These are phyloP conservation scores for Eospalax fontanierii DNA, from an alignment of 2,797 vertebrate genomes.

Conservation along the genomic window DNA sequence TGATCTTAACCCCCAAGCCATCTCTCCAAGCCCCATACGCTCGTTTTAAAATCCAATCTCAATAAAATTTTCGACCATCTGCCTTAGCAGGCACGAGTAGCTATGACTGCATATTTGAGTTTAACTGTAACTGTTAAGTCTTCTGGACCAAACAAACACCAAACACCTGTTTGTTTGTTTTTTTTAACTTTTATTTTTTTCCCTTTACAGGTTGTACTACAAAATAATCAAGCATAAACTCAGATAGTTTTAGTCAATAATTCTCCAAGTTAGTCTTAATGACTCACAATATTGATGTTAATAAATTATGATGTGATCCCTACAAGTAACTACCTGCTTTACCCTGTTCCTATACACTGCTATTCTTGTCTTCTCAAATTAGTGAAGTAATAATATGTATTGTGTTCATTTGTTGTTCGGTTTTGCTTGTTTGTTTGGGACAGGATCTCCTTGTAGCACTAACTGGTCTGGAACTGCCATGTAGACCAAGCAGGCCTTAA, in stretches of 20 bases:
- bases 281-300: background rate
- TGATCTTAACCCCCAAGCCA: too few relatives aligned
- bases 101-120: background rate
- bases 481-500: too few relatives aligned
- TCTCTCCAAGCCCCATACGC: too few relatives aligned
- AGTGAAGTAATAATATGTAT: background rate
- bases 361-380: background rate
- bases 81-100: conserved; percentile 5
- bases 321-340: background rate
- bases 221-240: conserved; percentile 32
- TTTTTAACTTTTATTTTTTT: background rate
- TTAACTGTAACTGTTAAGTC: conserved; percentile 6
- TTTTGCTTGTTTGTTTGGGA: too few relatives aligned
- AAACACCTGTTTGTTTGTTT: background rate
- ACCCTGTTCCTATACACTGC: background rate
- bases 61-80: conserved; percentile 29
- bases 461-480: too few relatives aligned
- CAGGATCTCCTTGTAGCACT: too few relatives aligned
- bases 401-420: too few relatives aligned
- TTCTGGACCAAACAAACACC: background rate
- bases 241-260: conserved; percentile 29
- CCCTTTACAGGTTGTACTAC: background rate
- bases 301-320: background rate
- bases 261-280: background rate
- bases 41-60: conserved; percentile 31